Conservation (phyloP, 1,140 invertebrate species). For the Chlorops oryzae region DNA sequence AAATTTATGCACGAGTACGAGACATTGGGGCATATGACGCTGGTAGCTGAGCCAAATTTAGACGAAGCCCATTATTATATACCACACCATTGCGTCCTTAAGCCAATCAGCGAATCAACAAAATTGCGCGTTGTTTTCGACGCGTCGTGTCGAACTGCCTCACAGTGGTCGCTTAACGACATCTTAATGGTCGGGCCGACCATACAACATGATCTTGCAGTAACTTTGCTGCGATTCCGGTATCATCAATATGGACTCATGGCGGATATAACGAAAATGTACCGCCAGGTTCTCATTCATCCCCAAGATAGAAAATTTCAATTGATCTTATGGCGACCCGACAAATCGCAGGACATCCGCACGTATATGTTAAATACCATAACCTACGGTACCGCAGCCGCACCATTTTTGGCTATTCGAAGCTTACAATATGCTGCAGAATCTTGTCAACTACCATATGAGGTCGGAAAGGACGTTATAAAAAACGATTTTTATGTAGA, state of each 20-base stretch:
- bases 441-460: neutral
- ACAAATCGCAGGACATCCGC: slow-evolving; percentile 18
- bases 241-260: slow-evolving; percentile 31
- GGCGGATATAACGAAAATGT: slow-evolving; percentile 48
- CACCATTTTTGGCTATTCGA: slow-evolving; percentile 6
- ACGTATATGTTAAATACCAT: slow-evolving; percentile 17
- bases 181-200: slow-evolving; percentile 36
- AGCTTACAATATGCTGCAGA: slow-evolving; percentile 8
- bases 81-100: slow-evolving; percentile 32
- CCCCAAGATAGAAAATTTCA: slow-evolving; percentile 38
- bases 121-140: slow-evolving; percentile 35
- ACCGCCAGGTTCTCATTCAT: slow-evolving; percentile 43
- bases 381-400: slow-evolving; percentile 11
- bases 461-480: neutral
- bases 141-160: slow-evolving; percentile 8
- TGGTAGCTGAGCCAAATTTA: slow-evolving; percentile 2
- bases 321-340: slow-evolving; percentile 46
- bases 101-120: slow-evolving; percentile 21
- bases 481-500: slow-evolving; percentile 9
- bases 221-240: slow-evolving; percentile 46
- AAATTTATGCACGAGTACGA: slow-evolving; percentile 37
- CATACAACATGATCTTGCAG: slow-evolving; percentile 44
- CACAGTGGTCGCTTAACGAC: slow-evolving; percentile 41
- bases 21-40: slow-evolving; percentile 29
- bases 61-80: slow-evolving; percentile 20